Base-by-base conservation (phyloP, 2,888 invertebrate genomes). In the Erpobdella octoculata region DNA sequence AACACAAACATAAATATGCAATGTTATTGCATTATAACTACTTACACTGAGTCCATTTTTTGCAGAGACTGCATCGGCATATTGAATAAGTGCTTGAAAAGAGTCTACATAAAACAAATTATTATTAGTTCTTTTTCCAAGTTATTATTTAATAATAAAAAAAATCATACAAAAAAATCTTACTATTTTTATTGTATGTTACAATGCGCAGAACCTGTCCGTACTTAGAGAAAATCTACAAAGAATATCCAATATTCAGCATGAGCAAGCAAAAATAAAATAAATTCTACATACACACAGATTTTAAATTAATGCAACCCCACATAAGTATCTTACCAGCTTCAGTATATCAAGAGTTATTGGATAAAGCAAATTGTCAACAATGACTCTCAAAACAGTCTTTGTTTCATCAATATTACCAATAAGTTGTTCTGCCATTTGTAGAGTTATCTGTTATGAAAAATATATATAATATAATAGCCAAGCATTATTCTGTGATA, bases 61-160 rank as follows among this genome's bases (percentile, higher is more conserved):
- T 78, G 98, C 97, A 78, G 94, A 91, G 82, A 91, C 89, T 76
- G 94, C 91, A 86, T 97, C 97, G 79, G 93, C 91, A 86, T 95
- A 95, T 87, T 98, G 97, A 85, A 98, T 94, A 83, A 98, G 89
- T 77, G 97, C 97, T 90, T 98, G 93, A 88, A 93, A 93, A 86
- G 91, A 91, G 87, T 90, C 92, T 92, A 88, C 78, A 83, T 78
- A 38, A 66, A 35, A 18, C 9, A 66, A 38, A 36, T 31, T 33
- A 41, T 33, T 61, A 2, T 18, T 37, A 21, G 28, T 21, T 25
- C 6, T 36, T n/a, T 37, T 8, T 25, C 21, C 35, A 33, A 18
- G 28, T 61, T 59, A 36, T 31, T 31, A 28, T 58, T n/a, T n/a
- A 59, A n/a, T 1, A 31, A 28, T 25, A 62, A 41, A 37, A 25